Percentiles rank a stretch among this genome's conserved stretches.
phyloP scores from a whole-genome alignment of 1,140 invertebrate species.

The Papilio glaucus region DNA sequence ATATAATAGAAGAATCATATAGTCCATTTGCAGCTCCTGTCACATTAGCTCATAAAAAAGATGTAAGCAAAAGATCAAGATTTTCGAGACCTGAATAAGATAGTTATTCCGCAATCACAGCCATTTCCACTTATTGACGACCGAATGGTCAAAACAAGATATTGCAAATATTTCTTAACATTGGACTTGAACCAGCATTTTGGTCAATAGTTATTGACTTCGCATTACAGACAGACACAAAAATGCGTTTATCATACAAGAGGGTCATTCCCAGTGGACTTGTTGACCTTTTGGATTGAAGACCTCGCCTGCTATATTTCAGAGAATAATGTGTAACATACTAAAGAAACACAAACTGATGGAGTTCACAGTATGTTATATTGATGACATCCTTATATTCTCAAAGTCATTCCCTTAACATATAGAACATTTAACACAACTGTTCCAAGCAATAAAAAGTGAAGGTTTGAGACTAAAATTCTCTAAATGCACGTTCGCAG shows the following conservation, averaged over 20 bases:
- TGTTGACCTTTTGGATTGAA: too few relatives aligned
- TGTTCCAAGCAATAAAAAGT: too few relatives aligned
- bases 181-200: neutral
- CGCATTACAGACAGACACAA: neutral
- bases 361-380: too few relatives aligned
- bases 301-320: too few relatives aligned
- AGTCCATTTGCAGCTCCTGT: neutral
- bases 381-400: neutral
- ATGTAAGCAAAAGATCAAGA: neutral
- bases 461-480: too few relatives aligned
- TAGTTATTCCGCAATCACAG: neutral
- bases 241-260: slow-evolving; percentile 1
- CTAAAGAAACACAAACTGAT: too few relatives aligned
- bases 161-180: neutral
- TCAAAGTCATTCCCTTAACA: neutral
- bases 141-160: neutral
- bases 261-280: neutral
- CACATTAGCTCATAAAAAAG: neutral
- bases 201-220: neutral
- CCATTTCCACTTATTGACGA: neutral
- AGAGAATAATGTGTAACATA: too few relatives aligned
- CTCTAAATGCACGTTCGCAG: too few relatives aligned
- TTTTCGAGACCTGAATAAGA: neutral
- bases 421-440: too few relatives aligned
- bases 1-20: slow-evolving; percentile 10